Conservation (phyloP, 2,888 invertebrate genomes). For the Laspeyria flexula region DNA sequence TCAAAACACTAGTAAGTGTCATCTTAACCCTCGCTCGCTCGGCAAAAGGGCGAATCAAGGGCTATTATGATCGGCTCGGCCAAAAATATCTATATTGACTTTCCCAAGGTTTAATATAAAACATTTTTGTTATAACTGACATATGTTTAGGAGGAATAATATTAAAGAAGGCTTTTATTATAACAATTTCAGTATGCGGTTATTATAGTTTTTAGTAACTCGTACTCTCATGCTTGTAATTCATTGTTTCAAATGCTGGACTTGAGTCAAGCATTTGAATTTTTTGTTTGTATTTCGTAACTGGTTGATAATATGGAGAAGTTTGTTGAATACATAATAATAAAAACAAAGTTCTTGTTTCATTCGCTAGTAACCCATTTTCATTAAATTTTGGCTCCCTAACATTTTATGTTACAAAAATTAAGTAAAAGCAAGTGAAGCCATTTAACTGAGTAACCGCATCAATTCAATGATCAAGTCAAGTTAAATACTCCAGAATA, state of each 20-base stretch:
- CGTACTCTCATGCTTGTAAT: too few relatives aligned
- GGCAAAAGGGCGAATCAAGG: constrained; percentile 12
- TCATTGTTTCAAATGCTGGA: too few relatives aligned
- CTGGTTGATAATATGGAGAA: too few relatives aligned
- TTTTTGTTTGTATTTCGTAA: too few relatives aligned
- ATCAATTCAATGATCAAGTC: constrained; percentile 35
- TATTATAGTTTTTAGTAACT: too few relatives aligned
- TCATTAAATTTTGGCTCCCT: too few relatives aligned
- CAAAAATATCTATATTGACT: constrained; percentile 31
- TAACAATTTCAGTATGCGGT: not conserved
- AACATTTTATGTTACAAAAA: too few relatives aligned
- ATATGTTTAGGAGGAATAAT: not conserved
- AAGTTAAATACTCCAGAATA: constrained; percentile 26
- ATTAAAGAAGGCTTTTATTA: not conserved
- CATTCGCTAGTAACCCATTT: too few relatives aligned
- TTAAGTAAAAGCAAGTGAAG: too few relatives aligned
- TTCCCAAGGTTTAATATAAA: constrained; percentile 26
- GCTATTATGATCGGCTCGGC: constrained; percentile 23
- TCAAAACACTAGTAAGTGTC: constrained; percentile 29
- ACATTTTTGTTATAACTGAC: constrained; percentile 33
- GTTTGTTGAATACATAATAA: too few relatives aligned
- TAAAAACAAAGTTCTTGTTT: too few relatives aligned
- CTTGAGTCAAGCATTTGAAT: too few relatives aligned
- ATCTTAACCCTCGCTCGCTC: constrained; percentile 19
- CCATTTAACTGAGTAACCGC: constrained; percentile 1